phyloP scores from a whole-genome alignment of 2,113 vertebrate species.

The Ptyas mucosa region DNA sequence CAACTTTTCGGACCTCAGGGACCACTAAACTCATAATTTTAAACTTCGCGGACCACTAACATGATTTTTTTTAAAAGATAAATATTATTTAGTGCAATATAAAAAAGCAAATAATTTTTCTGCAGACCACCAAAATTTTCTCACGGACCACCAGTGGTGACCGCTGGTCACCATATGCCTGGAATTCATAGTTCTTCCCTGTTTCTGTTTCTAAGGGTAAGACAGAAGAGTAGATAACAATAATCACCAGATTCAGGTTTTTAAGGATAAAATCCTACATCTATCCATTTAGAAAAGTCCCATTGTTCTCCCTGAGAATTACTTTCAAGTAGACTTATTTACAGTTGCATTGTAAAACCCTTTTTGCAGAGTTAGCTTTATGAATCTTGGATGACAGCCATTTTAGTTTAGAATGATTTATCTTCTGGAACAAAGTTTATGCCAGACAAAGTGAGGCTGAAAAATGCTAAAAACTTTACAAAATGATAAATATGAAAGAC shows the following conservation, averaged over 20 bases:
- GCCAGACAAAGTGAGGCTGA: not conserved
- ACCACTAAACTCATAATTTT: too few species aligned
- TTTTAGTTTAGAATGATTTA: not conserved
- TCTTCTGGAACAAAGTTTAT: not conserved
- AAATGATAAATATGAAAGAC: not conserved
- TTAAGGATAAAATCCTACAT: not conserved
- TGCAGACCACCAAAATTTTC: too few species aligned
- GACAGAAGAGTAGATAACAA: not conserved
- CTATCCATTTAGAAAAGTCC: not conserved
- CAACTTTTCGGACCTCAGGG: too few species aligned
- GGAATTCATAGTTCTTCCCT: not conserved
- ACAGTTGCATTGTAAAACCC: not conserved
- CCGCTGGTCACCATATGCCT: not conserved
- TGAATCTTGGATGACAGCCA: not conserved
- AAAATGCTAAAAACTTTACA: not conserved
- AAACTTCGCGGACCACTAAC: too few species aligned
- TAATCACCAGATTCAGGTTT: not conserved
- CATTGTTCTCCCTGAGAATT: not conserved
- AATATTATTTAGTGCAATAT: too few species aligned
- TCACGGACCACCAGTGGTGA: too few species aligned
- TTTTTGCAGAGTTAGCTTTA: not conserved
- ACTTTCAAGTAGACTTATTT: not conserved
- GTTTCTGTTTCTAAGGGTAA: not conserved
- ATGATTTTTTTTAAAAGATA: too few species aligned
- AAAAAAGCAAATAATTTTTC: too few species aligned